These are phyloP conservation scores for Hystrix cristata DNA, from an alignment of 2,113 vertebrate species.

Conservation along the genomic window DNA sequence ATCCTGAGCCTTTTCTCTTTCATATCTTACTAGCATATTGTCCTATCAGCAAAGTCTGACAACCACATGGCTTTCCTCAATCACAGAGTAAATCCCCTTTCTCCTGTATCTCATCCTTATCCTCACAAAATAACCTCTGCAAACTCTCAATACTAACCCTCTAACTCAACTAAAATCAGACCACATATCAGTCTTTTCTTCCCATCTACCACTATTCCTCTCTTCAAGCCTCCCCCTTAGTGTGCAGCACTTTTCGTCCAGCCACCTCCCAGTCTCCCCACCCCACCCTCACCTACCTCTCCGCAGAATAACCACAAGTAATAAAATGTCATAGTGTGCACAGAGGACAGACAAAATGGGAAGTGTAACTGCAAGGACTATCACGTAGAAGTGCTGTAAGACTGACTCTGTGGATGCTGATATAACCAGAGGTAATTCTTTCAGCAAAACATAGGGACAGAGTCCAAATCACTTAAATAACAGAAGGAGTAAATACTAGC, in stretches of 20 bases:
- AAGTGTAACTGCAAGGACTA: neutral
- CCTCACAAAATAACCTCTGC: neutral
- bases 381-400: neutral
- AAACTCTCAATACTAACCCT: neutral
- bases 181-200: neutral
- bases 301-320: neutral
- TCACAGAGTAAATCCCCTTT: neutral
- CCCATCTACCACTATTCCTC: neutral
- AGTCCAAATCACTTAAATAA: neutral
- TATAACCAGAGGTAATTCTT: neutral
- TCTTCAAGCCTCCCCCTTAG: neutral
- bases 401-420: neutral
- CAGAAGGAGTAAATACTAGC: neutral
- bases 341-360: neutral
- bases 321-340: neutral
- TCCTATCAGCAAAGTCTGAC: neutral
- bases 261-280: neutral
- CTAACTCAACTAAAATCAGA: neutral
- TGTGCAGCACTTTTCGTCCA: neutral
- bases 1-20: neutral
- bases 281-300: neutral
- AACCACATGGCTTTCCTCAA: neutral
- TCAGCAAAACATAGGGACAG: neutral
- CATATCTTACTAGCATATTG: neutral
- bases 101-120: neutral